phyloP scores from a whole-genome alignment of 2,113 vertebrate genomes.

The Hypocryptadius cinnamomeus region DNA sequence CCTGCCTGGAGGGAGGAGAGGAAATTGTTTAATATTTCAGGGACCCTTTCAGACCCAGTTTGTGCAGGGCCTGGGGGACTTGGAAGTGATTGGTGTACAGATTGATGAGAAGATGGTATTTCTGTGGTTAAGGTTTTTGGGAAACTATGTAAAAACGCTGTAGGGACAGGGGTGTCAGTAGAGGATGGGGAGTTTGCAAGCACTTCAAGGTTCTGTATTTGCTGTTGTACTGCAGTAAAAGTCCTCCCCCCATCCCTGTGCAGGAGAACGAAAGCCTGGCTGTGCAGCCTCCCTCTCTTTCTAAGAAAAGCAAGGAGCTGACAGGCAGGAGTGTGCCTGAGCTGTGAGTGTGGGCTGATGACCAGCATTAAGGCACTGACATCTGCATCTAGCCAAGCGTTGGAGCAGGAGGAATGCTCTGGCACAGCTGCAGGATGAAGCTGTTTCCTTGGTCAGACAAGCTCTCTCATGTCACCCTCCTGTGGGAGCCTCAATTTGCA shows the following conservation, averaged over 20 bases:
- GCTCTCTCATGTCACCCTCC: background rate
- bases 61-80: background rate
- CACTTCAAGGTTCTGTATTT: background rate
- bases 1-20: background rate
- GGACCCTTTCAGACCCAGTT: background rate
- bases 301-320: constrained; percentile 29
- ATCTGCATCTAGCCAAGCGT: background rate
- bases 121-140: background rate
- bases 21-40: background rate
- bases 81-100: background rate
- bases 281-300: constrained; percentile 1
- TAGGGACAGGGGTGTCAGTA: background rate
- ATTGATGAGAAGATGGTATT: background rate
- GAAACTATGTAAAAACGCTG: background rate
- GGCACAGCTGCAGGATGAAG: background rate
- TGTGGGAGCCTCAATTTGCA: background rate
- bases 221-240: background rate
- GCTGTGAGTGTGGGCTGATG: constrained; percentile 12
- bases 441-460: background rate
- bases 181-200: background rate
- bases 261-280: background rate
- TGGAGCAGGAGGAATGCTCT: background rate
- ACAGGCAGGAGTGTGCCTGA: background rate
- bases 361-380: background rate
- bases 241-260: background rate